Conservation (phyloP, 2,888 invertebrate genomes). For the Drosophila atripex region DNA sequence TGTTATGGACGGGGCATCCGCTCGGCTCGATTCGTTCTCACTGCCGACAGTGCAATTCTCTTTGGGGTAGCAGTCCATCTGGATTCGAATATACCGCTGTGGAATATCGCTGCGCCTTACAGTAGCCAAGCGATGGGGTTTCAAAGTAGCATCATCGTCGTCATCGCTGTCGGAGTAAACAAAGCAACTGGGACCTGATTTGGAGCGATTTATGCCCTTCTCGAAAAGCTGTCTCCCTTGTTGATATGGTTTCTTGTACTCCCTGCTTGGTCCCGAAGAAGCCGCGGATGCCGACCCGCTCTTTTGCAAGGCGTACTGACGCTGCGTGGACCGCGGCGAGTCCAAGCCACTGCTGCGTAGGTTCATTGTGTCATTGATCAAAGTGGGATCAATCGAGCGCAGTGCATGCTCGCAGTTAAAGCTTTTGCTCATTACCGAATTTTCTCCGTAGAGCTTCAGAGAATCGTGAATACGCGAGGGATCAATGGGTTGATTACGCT, state of each 20-base stretch:
- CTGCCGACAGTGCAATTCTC: constrained; percentile 47
- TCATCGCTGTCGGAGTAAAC: constrained; percentile 82
- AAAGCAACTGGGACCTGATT: constrained; percentile 83
- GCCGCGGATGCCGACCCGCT: constrained; percentile 80
- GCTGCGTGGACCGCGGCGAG: constrained; percentile 72
- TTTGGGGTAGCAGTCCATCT: constrained; percentile 84
- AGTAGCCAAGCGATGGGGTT: constrained; percentile 80
- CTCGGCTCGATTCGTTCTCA: constrained; percentile 76
- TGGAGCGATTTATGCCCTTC: constrained; percentile 84
- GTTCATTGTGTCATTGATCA: constrained; percentile 82
- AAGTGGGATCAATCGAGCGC: constrained; percentile 81
- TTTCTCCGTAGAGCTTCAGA: constrained; percentile 83
- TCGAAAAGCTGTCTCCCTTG: constrained; percentile 79
- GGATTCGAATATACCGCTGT: constrained; percentile 81
- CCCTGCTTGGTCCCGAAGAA: constrained; percentile 51
- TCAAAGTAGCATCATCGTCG: constrained; percentile 74
- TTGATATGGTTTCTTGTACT: constrained; percentile 55
- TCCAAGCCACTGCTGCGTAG: constrained; percentile 67
- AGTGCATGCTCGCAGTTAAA: constrained; percentile 83
- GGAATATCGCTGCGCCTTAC: constrained; percentile 81
- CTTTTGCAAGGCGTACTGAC: constrained; percentile 82
- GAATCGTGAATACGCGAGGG: constrained; percentile 84
- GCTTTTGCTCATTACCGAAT: constrained; percentile 84
- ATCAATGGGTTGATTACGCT: constrained; percentile 84
- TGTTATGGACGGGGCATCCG: constrained; percentile 73